phyloP scores from a whole-genome alignment of 1,140 invertebrate species.

The Pseudomyrmex pallidus region DNA sequence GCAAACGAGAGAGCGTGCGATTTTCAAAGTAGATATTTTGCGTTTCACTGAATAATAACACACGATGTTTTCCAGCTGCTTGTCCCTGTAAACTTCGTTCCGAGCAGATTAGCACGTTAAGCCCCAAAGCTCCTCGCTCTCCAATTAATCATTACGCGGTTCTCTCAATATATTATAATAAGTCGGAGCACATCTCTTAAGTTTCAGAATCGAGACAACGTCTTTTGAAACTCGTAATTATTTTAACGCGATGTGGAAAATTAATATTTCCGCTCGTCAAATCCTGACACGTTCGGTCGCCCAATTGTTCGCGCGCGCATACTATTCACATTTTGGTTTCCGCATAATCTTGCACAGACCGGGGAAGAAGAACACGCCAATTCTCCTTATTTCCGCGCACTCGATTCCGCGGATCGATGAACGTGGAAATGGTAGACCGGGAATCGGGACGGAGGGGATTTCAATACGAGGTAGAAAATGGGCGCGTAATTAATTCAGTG shows the following conservation, averaged over 20 bases:
- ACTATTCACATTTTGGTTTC: slow-evolving; percentile 48
- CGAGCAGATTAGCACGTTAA: neutral
- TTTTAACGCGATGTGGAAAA: slow-evolving; percentile 4
- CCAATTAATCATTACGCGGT: slow-evolving; percentile 10
- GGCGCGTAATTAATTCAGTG: slow-evolving; percentile 75
- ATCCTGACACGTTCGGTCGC: slow-evolving; percentile 19
- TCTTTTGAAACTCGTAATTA: neutral
- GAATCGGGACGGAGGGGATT: slow-evolving; percentile 32
- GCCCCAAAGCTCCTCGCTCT: neutral
- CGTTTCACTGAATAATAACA: neutral
- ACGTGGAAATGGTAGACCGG: slow-evolving; percentile 64
- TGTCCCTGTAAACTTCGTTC: neutral
- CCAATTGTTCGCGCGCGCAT: slow-evolving; percentile 5
- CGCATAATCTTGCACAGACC: slow-evolving; percentile 61
- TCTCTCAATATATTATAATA: slow-evolving; percentile 13
- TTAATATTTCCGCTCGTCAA: slow-evolving; percentile 36
- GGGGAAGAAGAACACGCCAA: slow-evolving; percentile 47
- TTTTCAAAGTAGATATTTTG: neutral
- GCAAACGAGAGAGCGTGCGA: too few relatives aligned
- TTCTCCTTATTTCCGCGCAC: slow-evolving; percentile 67
- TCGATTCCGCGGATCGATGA: slow-evolving; percentile 71
- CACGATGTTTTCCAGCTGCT: neutral
- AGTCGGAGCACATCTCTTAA: neutral
- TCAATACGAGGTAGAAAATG: slow-evolving; percentile 74
- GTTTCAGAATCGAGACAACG: neutral